Evolutionary conservation across 2,888 invertebrate species (phyloP).

Genomic region (Ischnura elegans): DNA sequence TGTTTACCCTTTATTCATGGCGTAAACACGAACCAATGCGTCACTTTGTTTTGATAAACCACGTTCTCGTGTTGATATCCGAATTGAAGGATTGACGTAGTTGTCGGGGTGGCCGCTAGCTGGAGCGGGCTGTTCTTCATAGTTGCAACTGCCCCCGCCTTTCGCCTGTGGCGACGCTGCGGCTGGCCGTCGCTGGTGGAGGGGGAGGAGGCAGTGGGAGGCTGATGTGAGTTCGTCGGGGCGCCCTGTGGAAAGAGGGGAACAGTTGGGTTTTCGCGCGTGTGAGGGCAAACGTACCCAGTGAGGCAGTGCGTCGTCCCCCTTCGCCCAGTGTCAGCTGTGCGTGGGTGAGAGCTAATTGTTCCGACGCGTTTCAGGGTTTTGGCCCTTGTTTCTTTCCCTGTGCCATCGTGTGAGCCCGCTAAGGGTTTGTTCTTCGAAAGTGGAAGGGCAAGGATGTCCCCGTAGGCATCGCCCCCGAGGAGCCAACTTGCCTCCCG

Average conservation of each 20-base stretch:
- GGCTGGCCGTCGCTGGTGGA: neutral
- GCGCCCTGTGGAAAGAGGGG: neutral
- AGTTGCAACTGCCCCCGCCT: slow-evolving; percentile 26
- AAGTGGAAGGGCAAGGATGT: slow-evolving; percentile 41
- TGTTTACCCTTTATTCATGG: too few species aligned
- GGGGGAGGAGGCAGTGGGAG: neutral
- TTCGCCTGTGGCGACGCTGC: neutral
- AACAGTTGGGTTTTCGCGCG: neutral
- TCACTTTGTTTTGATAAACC: neutral
- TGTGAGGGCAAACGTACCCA: neutral
- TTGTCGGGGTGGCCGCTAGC: neutral
- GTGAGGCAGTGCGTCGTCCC: neutral
- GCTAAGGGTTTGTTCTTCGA: neutral
- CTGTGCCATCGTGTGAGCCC: neutral
- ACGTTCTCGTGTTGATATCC: neutral
- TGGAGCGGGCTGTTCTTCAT: slow-evolving; percentile 28
- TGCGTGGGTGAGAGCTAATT: neutral
- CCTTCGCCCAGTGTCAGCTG: slow-evolving; percentile 9
- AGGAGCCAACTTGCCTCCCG: slow-evolving; percentile 26
- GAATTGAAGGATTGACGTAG: neutral
- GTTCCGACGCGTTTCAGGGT: neutral
- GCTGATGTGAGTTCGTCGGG: too few species aligned
- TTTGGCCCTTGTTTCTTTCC: neutral
- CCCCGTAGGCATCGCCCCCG: slow-evolving; percentile 36
- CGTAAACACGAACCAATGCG: neutral